A percentile compares a stretch with the other conserved stretches of the same genome.
Conservation (phyloP, 2,888 invertebrate genomes). For the Cyrtodaria siliqua region DNA sequence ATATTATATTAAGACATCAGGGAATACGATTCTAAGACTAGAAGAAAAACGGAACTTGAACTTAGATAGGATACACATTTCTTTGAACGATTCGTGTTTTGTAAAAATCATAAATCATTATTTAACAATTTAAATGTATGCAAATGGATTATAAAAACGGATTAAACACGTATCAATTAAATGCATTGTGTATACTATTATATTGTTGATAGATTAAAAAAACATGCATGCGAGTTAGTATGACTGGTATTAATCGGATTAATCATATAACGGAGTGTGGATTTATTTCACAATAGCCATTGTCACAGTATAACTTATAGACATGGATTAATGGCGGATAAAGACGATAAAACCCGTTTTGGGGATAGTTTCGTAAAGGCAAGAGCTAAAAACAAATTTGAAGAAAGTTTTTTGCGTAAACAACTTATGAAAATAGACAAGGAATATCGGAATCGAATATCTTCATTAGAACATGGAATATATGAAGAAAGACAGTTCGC, state of each 20-base stretch:
- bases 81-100: no score
- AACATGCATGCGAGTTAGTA: neutral
- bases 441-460: neutral
- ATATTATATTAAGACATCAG: no score
- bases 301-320: constrained; percentile 1
- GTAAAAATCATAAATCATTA: no score
- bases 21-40: no score
- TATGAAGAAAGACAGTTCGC: constrained; percentile 29
- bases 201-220: no score
- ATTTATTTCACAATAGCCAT: neutral
- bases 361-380: constrained; percentile 45
- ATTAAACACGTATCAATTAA: constrained; percentile 1
- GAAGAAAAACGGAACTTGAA: no score
- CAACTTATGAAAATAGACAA: constrained; percentile 9
- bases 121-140: no score
- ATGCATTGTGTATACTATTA: no score
- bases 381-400: constrained; percentile 42
- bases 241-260: neutral
- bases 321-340: constrained; percentile 23
- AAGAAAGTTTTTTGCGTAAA: constrained; percentile 12
- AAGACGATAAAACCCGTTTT: constrained; percentile 34
- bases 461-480: constrained; percentile 18
- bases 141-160: constrained; percentile 17
- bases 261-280: constrained; percentile 18
- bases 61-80: no score